Base-by-base conservation (phyloP, 2,113 vertebrate species). In the Bujurquina vittata region DNA sequence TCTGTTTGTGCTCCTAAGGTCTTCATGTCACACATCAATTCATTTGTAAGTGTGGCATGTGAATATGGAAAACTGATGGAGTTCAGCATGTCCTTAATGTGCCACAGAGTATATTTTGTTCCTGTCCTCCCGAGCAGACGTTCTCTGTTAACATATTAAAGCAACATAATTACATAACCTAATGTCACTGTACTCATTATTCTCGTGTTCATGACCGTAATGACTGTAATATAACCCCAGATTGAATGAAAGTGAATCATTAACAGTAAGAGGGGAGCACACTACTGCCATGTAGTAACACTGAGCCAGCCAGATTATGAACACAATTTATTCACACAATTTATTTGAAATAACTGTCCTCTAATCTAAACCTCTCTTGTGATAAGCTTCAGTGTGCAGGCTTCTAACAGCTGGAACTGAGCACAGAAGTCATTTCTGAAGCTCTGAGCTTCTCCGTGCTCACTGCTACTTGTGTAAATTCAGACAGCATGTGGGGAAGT, bases 41-140 rank as follows among this genome's bases (percentile, higher is more conserved):
- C 10, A 59, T 60, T 4, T 73, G 33, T 86, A n/a, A 76, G 40
- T 73, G 72, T 35, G 63, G 37, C 72, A 60, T 56, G 37, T 80
- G 40, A n/a, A 62, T 31, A 3, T 58, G 43, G 14, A 40, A 15
- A 61, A 78, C 12, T 10, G 57, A 55, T 81, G 49, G 33, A 20
- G 56, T 65, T 3, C 1, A 20, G 29, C 18, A 40, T 56, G 63
- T 56, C 20, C 20, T 75, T 31, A 62, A 80, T 18, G 57, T 63
- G 20, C 2, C 61, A 63, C 33, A 67, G 3, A 46, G 63, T 2
- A 43, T 10, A 26, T 67, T 37, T 46, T 46, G 22, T 4, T 67
- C 22, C 1, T 10, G 14, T 18, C 63, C 10, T 0, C 4, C 23
- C 65, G 31, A 63, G 26, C 43, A 26, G 22, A 26, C 23, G 4